phyloP scores from a whole-genome alignment of 1,140 invertebrate species.

The Neelides sp. region DNA sequence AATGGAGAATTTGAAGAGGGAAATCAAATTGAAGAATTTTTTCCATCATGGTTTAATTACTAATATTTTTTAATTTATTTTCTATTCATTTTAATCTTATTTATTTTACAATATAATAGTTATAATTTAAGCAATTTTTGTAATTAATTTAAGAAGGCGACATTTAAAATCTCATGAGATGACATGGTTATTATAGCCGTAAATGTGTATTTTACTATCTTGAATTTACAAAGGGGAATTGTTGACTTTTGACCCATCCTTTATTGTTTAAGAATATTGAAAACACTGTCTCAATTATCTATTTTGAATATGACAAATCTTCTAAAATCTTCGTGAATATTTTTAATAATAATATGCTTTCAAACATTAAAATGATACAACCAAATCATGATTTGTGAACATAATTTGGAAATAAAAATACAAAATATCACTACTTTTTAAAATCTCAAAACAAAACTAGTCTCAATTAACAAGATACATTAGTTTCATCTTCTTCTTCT shows the following conservation, averaged over 20 bases:
- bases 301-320: background rate
- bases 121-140: too few relatives aligned
- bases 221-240: background rate
- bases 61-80: too few relatives aligned
- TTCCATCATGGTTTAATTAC: too few relatives aligned
- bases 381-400: slow-evolving; percentile 4
- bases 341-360: background rate
- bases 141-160: too few relatives aligned
- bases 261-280: background rate
- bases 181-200: background rate
- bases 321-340: background rate
- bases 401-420: background rate
- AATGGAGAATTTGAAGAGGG: too few relatives aligned
- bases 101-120: too few relatives aligned
- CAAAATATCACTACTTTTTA: too few relatives aligned
- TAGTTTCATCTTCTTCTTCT: too few relatives aligned
- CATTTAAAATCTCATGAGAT: background rate
- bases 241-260: background rate
- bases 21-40: too few relatives aligned
- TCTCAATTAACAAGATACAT: too few relatives aligned
- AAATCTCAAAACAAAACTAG: too few relatives aligned
- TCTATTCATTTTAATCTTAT: too few relatives aligned
- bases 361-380: background rate
- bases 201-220: background rate
- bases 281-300: background rate